Percentiles rank a stretch among this genome's conserved stretches.
phyloP scores from a whole-genome alignment of 1,140 invertebrate genomes.

The Drosophila burlai region DNA sequence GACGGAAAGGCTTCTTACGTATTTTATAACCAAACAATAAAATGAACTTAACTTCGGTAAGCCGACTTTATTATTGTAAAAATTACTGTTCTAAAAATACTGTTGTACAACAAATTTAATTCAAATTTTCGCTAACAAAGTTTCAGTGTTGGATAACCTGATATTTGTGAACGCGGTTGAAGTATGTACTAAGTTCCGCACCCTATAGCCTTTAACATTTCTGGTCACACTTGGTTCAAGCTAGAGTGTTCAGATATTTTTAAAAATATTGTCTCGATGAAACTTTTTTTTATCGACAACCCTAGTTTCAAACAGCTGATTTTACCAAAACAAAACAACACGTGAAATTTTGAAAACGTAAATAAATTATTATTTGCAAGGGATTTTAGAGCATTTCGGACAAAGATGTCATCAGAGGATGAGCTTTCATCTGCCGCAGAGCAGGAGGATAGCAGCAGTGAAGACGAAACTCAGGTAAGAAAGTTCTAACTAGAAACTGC shows the following conservation, averaged over 20 bases:
- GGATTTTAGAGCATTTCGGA: neutral
- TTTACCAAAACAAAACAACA: conserved; percentile 25
- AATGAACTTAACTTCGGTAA: no score
- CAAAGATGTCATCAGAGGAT: conserved; percentile 45
- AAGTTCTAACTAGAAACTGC: neutral
- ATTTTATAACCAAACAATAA: no score
- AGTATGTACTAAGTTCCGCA: neutral
- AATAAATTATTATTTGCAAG: conserved; percentile 21
- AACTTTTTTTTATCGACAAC: no score
- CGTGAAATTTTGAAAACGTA: conserved; percentile 16
- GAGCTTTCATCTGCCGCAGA: conserved; percentile 48
- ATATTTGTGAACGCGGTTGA: neutral
- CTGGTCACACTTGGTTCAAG: neutral
- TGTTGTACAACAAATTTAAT: no score
- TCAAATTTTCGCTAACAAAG: neutral
- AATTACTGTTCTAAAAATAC: no score
- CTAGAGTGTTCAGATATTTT: neutral
- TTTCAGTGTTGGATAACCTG: neutral
- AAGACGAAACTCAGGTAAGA: conserved; percentile 57
- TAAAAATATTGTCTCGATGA: no score
- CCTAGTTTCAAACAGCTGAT: neutral
- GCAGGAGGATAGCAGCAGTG: conserved; percentile 30
- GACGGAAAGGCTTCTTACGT: no score
- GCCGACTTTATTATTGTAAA: no score
- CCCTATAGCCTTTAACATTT: neutral